phyloP scores from a whole-genome alignment of 2,888 invertebrate genomes.

The Caenorhabditis becei region DNA sequence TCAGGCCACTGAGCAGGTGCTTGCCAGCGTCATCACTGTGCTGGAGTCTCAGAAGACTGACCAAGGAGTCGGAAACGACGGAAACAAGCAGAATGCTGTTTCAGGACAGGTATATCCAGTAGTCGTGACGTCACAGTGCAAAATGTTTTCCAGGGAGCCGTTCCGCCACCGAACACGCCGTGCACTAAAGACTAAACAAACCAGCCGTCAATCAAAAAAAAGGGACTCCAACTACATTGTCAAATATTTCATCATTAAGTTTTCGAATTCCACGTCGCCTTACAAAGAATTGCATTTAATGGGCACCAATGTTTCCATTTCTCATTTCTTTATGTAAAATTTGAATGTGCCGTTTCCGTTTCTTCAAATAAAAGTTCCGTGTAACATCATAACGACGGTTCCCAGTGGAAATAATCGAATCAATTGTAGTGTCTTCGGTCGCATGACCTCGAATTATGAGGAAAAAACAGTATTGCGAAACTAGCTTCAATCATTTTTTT shows the following conservation, averaged over 20 bases:
- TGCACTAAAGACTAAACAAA: constrained; percentile 34
- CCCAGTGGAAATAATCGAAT: too few species aligned
- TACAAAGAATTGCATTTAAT: not conserved
- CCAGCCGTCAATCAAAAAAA: constrained; percentile 11
- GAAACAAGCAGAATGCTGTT: not conserved
- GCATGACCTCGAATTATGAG: not conserved
- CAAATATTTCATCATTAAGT: constrained; percentile 29
- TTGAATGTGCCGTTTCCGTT: not conserved
- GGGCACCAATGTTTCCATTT: not conserved
- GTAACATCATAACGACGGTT: too few species aligned
- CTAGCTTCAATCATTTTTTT: not conserved
- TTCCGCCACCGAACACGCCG: constrained; percentile 56
- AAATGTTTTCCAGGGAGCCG: constrained; percentile 30
- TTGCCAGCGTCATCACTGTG: constrained; percentile 28
- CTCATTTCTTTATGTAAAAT: not conserved
- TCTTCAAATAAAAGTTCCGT: not conserved
- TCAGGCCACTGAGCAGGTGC: constrained; percentile 15
- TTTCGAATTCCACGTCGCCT: constrained; percentile 17
- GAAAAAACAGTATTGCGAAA: not conserved
- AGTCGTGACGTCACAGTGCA: not conserved
- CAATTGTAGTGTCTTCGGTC: not conserved
- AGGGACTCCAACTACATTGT: constrained; percentile 19
- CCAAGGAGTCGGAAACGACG: not conserved
- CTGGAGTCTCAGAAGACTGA: constrained; percentile 14
- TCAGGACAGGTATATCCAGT: constrained; percentile 6